Evolutionary conservation across 2,888 invertebrate genomes (phyloP).

Genomic region (Meta bourneti): DNA sequence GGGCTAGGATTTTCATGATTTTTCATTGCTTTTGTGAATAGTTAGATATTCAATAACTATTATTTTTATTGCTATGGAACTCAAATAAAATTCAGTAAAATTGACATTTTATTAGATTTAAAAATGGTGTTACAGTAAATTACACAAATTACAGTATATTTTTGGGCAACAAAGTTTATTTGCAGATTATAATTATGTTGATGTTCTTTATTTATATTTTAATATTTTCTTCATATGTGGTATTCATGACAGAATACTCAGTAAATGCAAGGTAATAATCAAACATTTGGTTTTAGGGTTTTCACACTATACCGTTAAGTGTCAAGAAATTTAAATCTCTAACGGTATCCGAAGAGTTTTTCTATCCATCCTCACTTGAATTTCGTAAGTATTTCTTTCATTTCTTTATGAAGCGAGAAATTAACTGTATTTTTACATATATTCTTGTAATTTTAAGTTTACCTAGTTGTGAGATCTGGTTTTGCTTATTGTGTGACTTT

Average conservation of each 20-base stretch:
- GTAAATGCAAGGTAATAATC: too few relatives aligned
- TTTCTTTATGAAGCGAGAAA: not conserved
- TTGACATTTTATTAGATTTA: too few relatives aligned
- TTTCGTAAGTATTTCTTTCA: slow-evolving; percentile 84
- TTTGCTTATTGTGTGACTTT: too few relatives aligned
- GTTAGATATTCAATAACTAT: not conserved
- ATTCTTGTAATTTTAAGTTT: too few relatives aligned
- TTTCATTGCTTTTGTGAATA: not conserved
- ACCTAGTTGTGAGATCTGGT: too few relatives aligned
- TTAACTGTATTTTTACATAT: too few relatives aligned
- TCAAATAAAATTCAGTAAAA: not conserved
- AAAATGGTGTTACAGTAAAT: too few relatives aligned
- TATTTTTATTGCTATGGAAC: not conserved
- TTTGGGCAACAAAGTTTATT: too few relatives aligned
- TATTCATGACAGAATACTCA: too few relatives aligned
- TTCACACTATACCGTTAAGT: slow-evolving; percentile 83
- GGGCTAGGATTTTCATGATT: not conserved
- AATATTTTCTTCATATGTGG: not conserved
- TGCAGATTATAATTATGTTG: too few relatives aligned
- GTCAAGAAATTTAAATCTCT: slow-evolving; percentile 81
- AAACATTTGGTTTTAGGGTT: slow-evolving; percentile 81
- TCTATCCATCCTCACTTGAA: slow-evolving; percentile 90
- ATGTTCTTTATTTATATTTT: not conserved
- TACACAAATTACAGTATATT: too few relatives aligned
- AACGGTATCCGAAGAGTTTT: slow-evolving; percentile 89